Conservation (phyloP, 2,888 invertebrate species). For the Chloroclysta siterata region DNA sequence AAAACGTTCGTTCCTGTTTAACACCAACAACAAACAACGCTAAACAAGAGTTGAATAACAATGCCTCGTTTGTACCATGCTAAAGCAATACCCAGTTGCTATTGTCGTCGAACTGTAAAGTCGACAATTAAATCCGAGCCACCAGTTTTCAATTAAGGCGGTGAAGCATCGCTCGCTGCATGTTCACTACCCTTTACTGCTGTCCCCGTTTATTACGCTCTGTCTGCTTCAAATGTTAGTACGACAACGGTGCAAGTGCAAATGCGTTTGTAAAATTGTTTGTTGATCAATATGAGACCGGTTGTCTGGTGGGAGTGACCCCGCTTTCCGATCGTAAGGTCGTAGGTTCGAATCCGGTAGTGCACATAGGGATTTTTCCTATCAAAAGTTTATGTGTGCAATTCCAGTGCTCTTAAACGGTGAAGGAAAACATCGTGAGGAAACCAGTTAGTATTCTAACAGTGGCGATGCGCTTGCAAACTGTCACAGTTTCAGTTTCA, state of each 20-base stretch:
- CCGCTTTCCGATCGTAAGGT: too few species aligned
- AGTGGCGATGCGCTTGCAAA: too few species aligned
- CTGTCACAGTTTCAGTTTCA: too few species aligned
- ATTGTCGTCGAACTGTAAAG: conserved; percentile 33
- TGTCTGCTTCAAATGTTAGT: neutral
- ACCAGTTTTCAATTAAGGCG: conserved; percentile 38
- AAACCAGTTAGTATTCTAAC: too few species aligned
- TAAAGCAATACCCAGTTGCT: conserved; percentile 22
- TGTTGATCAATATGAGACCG: neutral
- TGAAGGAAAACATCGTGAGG: too few species aligned
- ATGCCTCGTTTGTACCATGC: conserved; percentile 6
- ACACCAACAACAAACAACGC: neutral
- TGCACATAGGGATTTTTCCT: too few species aligned
- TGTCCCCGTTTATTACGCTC: conserved; percentile 11
- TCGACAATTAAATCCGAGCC: conserved; percentile 38
- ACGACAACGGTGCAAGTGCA: neutral
- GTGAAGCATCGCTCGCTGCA: conserved; percentile 24
- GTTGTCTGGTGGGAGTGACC: neutral
- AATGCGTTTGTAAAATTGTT: neutral
- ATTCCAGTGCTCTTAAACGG: too few species aligned
- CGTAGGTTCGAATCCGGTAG: too few species aligned
- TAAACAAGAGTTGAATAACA: conserved; percentile 12
- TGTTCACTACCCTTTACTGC: conserved; percentile 18
- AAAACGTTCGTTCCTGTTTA: neutral
- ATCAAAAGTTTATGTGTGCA: too few species aligned